These are phyloP conservation scores for Melanotaenia boesemani DNA, from an alignment of 2,797 vertebrate species.

Conservation along the genomic window DNA sequence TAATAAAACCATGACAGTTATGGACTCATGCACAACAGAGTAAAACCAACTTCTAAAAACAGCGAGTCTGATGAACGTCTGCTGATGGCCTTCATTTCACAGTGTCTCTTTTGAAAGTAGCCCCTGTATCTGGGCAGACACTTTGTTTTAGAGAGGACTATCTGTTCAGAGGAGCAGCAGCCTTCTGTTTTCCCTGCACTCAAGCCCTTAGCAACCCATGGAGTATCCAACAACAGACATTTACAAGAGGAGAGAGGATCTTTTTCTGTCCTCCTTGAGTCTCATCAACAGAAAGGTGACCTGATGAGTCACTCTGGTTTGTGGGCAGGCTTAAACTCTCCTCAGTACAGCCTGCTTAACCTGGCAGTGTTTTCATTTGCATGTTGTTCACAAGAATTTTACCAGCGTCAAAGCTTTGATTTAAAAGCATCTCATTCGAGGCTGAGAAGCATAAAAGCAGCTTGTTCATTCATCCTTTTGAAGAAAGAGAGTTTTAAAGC, in stretches of 20 bases:
- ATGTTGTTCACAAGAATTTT: conserved; percentile 14
- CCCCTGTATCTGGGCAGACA: conserved; percentile 55
- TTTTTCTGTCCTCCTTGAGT: conserved; percentile 78
- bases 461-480: conserved; percentile 29
- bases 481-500: conserved; percentile 21
- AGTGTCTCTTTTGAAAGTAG: conserved; percentile 46
- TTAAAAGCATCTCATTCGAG: conserved; percentile 48
- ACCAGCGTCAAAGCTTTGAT: conserved; percentile 25
- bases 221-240: conserved; percentile 77
- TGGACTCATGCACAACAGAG: conserved; percentile 8
- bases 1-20: conserved; percentile 10
- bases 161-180: conserved; percentile 62
- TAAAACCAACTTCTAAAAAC: conserved; percentile 38
- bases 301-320: conserved; percentile 65
- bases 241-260: conserved; percentile 67
- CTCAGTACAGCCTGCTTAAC: conserved; percentile 19
- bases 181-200: conserved; percentile 67
- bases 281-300: conserved; percentile 73
- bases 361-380: conserved; percentile 17
- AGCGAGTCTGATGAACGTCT: conserved; percentile 18
- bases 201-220: conserved; percentile 72
- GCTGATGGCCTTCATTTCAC: conserved; percentile 57
- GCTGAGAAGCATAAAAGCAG: conserved; percentile 11
- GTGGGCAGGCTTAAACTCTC: conserved; percentile 32
- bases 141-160: conserved; percentile 70